Evolutionary conservation across 2,797 vertebrate genomes (phyloP).

Genomic region (Pipistrellus kuhlii): DNA sequence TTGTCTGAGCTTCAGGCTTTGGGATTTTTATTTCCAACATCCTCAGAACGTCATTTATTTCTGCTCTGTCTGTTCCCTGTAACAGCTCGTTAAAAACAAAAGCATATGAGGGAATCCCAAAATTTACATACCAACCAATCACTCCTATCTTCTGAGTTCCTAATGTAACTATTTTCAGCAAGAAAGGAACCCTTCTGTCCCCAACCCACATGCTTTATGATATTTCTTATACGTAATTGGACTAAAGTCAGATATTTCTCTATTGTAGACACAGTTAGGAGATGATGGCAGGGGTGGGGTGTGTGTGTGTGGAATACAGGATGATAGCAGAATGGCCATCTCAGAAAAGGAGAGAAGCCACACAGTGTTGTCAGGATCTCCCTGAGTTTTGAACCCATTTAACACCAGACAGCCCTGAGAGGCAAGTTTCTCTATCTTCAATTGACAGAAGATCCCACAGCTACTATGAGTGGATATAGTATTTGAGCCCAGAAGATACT

Average conservation of each 20-base stretch:
- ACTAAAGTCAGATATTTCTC: neutral
- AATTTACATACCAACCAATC: neutral
- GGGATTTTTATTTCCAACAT: neutral
- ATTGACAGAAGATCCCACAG: neutral
- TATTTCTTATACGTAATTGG: neutral
- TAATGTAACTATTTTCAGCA: neutral
- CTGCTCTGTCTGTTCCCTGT: neutral
- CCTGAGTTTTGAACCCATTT: neutral
- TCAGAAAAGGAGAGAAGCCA: neutral
- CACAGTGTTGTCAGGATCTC: rapidly evolving
- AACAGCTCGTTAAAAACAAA: neutral
- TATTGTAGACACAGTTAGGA: neutral
- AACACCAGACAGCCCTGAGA: neutral
- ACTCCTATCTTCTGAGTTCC: neutral
- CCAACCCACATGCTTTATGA: neutral
- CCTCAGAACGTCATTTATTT: neutral
- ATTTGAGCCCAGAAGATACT: neutral
- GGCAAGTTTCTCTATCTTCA: neutral
- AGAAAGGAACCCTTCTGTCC: neutral
- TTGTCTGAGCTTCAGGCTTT: neutral
- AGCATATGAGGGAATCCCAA: neutral
- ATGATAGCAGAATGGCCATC: neutral
- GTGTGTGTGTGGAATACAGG: neutral
- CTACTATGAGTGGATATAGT: neutral
- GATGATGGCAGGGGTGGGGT: neutral